Conservation (phyloP, 23 tunicate genomes). For the Halocynthia aurantium region DNA sequence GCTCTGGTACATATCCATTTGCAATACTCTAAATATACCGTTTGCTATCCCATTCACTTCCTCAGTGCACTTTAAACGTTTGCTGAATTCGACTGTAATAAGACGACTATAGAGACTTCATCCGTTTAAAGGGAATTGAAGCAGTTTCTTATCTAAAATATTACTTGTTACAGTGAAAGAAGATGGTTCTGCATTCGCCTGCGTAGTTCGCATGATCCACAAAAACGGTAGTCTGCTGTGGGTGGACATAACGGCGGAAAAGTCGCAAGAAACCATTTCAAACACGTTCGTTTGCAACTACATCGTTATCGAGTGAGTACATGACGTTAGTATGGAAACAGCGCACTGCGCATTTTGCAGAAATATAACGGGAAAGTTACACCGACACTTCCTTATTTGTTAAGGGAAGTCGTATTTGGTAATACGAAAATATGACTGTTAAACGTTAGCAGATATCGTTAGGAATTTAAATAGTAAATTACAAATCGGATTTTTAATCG, state of each 20-base stretch:
- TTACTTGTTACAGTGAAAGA: constrained; percentile 60
- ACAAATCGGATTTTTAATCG: not conserved
- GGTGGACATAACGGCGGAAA: constrained; percentile 92
- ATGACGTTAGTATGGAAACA: not conserved
- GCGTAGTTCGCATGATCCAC: constrained; percentile 81
- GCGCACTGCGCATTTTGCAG: not conserved
- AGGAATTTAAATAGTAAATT: not conserved
- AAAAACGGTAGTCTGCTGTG: constrained; percentile 71
- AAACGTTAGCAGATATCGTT: not conserved
- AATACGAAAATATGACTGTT: not conserved
- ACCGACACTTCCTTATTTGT: not conserved
- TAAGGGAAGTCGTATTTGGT: not conserved
- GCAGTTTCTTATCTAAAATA: not conserved
- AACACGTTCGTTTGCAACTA: constrained; percentile 92
- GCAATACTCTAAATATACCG: too few relatives aligned
- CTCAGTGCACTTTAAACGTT: too few relatives aligned
- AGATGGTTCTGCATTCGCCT: constrained; percentile 90
- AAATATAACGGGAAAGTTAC: not conserved
- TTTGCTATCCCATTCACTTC: too few relatives aligned
- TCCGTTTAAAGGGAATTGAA: too few relatives aligned
- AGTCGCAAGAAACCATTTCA: constrained; percentile 79
- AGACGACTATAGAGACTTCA: too few relatives aligned
- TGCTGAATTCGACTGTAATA: too few relatives aligned
- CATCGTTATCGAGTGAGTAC: constrained; percentile 57
- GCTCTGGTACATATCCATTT: too few relatives aligned